A percentile compares a stretch with the other conserved stretches of the same genome.
Evolutionary conservation across 2,113 vertebrate species (phyloP).

Genomic region (Poicephalus meyeri): DNA sequence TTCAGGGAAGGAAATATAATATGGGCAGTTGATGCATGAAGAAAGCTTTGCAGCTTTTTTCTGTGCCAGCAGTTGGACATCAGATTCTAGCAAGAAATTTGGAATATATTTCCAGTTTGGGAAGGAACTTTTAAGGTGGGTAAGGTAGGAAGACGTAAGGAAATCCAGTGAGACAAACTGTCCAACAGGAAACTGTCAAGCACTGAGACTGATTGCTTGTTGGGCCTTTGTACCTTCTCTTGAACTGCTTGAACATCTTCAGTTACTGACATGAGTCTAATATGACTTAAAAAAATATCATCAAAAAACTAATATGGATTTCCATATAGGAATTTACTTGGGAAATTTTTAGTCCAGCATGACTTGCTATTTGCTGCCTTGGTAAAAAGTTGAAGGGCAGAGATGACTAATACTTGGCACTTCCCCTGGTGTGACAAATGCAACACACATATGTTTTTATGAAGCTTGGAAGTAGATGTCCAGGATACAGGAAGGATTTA

Average conservation of each 20-base stretch:
- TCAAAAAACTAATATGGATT: background rate
- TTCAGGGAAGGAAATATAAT: background rate
- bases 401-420: background rate
- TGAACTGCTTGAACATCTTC: background rate
- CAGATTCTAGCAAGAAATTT: background rate
- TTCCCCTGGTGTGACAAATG: background rate
- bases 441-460: background rate
- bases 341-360: background rate
- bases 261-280: background rate
- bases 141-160: background rate
- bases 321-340: background rate
- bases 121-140: background rate
- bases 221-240: background rate
- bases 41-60: background rate
- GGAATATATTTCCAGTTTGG: background rate
- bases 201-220: background rate
- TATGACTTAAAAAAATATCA: background rate
- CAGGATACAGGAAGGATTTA: constrained; percentile 46
- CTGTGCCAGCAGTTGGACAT: background rate
- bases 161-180: background rate
- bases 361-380: background rate
- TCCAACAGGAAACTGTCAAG: background rate
- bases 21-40: background rate
- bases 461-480: background rate
- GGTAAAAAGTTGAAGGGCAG: background rate